phyloP scores from a whole-genome alignment of 35 echinoderm and acorn worm species.

The Anneissia japonica region DNA sequence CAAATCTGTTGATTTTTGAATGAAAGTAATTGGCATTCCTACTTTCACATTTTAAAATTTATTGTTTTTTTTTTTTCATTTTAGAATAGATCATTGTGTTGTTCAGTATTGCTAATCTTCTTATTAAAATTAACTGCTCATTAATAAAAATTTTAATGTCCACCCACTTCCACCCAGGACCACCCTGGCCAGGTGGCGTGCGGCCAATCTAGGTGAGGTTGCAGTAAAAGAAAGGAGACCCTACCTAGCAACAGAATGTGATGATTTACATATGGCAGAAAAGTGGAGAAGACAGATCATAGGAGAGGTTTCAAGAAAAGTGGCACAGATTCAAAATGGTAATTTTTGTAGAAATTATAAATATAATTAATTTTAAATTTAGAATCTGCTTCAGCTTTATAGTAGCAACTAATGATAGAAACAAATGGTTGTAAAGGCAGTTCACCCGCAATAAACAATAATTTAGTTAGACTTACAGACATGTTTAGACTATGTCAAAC shows the following conservation, averaged over 20 bases:
- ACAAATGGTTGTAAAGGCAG: too few species aligned
- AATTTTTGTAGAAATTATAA: background rate
- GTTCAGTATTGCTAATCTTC: too few species aligned
- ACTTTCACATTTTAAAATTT: background rate
- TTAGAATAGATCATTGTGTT: too few species aligned
- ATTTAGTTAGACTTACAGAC: too few species aligned
- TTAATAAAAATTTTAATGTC: too few species aligned
- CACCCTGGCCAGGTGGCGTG: conserved; percentile 78
- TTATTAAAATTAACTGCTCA: too few species aligned
- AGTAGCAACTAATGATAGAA: too few species aligned
- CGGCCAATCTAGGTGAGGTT: conserved; percentile 70
- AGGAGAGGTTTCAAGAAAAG: conserved; percentile 87
- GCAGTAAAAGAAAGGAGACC: conserved; percentile 80
- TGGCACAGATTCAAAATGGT: conserved; percentile 99
- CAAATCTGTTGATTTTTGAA: background rate
- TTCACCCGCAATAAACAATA: too few species aligned
- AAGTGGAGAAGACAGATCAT: conserved; percentile 98
- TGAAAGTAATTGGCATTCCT: background rate
- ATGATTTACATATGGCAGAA: conserved; percentile 84
- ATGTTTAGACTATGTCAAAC: too few species aligned
- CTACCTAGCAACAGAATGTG: conserved; percentile 87
- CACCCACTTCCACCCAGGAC: too few species aligned
- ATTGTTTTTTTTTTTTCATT: background rate
- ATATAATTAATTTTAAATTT: too few species aligned
- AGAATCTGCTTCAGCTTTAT: too few species aligned